A percentile compares a stretch with the other conserved stretches of the same genome.
Evolutionary conservation across 1,140 invertebrate species (phyloP).

Genomic region (Uloborus diversus): DNA sequence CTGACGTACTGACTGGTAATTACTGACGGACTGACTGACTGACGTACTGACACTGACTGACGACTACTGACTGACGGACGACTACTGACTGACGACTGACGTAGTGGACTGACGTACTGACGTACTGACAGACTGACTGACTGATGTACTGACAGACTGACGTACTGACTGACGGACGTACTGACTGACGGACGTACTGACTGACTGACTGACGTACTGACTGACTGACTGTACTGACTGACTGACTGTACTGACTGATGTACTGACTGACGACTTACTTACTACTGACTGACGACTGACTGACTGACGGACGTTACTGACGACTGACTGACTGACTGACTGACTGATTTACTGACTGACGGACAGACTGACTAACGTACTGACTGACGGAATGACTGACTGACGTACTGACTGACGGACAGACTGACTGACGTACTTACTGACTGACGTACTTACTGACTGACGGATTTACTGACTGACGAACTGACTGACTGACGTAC

Average conservation of each 20-base stretch:
- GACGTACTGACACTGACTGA: neutral
- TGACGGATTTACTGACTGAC: neutral
- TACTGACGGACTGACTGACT: neutral
- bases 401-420: neutral
- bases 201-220: neutral
- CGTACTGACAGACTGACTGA: no score
- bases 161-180: neutral
- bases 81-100: no score
- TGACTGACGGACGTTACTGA: neutral
- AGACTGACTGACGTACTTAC: neutral
- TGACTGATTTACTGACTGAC: neutral
- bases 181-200: neutral
- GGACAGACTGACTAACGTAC: neutral
- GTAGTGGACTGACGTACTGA: no score
- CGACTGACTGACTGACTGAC: neutral
- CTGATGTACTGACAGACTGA: no score
- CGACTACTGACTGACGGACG: no score
- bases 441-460: neutral
- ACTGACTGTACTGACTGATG: neutral
- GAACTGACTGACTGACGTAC: neutral
- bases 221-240: neutral
- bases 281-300: constrained; percentile 1
- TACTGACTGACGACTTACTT: neutral
- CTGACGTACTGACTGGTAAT: neutral
- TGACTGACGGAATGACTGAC: neutral